phyloP scores from a whole-genome alignment of 2,113 vertebrate genomes.

The Gobio gobio region DNA sequence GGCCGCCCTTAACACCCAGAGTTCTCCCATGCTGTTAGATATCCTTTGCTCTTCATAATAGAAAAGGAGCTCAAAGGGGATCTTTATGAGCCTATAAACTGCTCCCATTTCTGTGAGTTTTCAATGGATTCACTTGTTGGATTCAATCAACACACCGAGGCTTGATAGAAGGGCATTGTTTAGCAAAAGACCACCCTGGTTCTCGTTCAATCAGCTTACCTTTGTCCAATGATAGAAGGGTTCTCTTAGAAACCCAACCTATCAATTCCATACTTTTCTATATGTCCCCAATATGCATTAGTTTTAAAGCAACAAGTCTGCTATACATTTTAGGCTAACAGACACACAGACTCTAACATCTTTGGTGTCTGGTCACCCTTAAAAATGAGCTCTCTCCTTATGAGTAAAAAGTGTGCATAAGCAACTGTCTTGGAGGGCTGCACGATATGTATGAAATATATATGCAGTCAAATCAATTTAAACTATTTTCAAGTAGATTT shows the following conservation, averaged over 20 bases:
- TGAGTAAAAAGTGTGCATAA: not conserved
- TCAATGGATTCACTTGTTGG: slow-evolving; percentile 53
- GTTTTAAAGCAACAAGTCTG: slow-evolving; percentile 6
- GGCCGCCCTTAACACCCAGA: slow-evolving; percentile 31
- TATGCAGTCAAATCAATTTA: not conserved
- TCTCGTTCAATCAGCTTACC: slow-evolving; percentile 44
- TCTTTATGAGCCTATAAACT: slow-evolving; percentile 57
- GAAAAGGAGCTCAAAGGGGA: slow-evolving; percentile 37
- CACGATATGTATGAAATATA: not conserved
- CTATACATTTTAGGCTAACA: not conserved
- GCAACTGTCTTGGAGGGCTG: not conserved
- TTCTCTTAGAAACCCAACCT: slow-evolving; percentile 31
- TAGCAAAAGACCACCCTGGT: slow-evolving; percentile 53
- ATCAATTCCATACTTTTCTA: slow-evolving; percentile 19
- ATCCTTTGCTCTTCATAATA: slow-evolving; percentile 46
- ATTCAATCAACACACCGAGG: slow-evolving; percentile 49
- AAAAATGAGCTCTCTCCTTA: not conserved
- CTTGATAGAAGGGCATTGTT: slow-evolving; percentile 44
- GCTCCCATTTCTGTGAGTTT: slow-evolving; percentile 39
- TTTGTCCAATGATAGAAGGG: slow-evolving; percentile 37
- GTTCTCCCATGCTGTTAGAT: slow-evolving; percentile 51
- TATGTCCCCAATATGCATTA: slow-evolving; percentile 4
- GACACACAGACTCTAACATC: not conserved
- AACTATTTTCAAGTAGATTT: not conserved
- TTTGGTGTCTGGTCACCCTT: not conserved